phyloP scores from a whole-genome alignment of 2,113 vertebrate species.

The Alouatta palliata region DNA sequence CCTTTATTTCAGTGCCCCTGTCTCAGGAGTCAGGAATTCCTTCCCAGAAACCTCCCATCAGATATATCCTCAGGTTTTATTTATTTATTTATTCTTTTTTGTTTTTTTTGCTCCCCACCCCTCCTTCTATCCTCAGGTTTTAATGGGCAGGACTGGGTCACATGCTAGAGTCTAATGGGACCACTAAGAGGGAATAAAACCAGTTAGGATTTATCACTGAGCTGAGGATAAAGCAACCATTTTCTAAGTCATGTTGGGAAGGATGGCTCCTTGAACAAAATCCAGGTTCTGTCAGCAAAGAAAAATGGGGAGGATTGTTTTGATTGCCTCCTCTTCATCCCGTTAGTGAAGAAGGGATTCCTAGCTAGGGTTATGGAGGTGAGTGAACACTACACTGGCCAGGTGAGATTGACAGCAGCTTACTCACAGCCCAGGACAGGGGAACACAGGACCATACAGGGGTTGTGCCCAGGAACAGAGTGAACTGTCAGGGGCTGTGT shows the following conservation, averaged over 20 bases:
- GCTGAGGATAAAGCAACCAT: not conserved
- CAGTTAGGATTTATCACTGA: conserved; percentile 40
- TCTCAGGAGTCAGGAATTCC: not conserved
- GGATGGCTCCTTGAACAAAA: not conserved
- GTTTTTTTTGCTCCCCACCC: too few species aligned
- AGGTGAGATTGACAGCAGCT: not conserved
- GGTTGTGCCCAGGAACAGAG: not conserved
- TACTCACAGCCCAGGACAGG: not conserved
- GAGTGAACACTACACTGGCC: not conserved
- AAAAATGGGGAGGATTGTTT: not conserved
- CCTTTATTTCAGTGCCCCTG: not conserved
- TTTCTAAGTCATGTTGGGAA: not conserved
- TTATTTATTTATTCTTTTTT: too few species aligned
- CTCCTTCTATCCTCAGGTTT: not conserved
- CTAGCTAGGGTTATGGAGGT: not conserved
- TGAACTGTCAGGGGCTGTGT: not conserved
- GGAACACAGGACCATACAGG: not conserved
- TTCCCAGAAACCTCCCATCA: not conserved
- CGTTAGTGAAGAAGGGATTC: not conserved
- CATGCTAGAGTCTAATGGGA: not conserved
- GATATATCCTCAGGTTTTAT: not conserved
- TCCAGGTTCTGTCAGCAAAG: not conserved
- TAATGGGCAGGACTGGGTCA: not conserved
- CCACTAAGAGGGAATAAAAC: not conserved
- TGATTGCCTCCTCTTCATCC: not conserved